Base-by-base conservation (phyloP, 2,113 vertebrate species). In the Anoplopoma fimbria region DNA sequence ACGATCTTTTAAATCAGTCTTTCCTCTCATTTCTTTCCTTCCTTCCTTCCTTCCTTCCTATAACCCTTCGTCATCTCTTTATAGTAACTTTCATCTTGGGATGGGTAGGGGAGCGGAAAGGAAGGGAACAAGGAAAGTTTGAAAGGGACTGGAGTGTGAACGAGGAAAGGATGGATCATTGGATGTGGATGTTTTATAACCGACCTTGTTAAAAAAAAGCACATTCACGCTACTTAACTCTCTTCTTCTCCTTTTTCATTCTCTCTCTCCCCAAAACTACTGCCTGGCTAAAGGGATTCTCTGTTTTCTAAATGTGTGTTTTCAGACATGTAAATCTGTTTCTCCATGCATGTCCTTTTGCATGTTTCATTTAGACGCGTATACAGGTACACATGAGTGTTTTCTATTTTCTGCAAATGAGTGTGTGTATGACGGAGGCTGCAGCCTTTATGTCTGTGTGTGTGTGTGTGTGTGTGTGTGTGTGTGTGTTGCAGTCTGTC, bases 401-500 rank as follows among this genome's bases (percentile, higher is more conserved):
- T 2, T 25, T 23, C 29, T 8, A 34, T 13, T 6, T 6, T 69
- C 31, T 68, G 25, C 0, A 42, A 49, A 33, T 34, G 4, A 57
- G 21, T 60, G 23, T 69, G 33, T 31, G 21, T 69, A 1, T 60
- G 36, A 31, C 17, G 4, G 8, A 29, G 3, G 14, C 34, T 14
- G 31, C 19, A 53, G 31, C 6, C 31, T 61, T 10, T 9, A 21
- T 58, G 27, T 47, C 25, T 60, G n/a, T 27, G n/a, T 27, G 25
- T 57, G n/a, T 57, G 53, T 27, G 53, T 27, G 53, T 27, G 21
- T 51, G 21, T 25, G 55, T 27, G 27, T 60, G 25, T 58, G 57
- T 29, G 27, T 58, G 14, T 31, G 36, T 58, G 75, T 34, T 47
- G n/a, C n/a, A 62, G 58, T 72, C 69, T 65, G 33, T 64, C 60